Percentiles rank a stretch among this genome's conserved stretches.
Evolutionary conservation across 2,888 invertebrate species (phyloP).

Genomic region (Drosophila seclusa): DNA sequence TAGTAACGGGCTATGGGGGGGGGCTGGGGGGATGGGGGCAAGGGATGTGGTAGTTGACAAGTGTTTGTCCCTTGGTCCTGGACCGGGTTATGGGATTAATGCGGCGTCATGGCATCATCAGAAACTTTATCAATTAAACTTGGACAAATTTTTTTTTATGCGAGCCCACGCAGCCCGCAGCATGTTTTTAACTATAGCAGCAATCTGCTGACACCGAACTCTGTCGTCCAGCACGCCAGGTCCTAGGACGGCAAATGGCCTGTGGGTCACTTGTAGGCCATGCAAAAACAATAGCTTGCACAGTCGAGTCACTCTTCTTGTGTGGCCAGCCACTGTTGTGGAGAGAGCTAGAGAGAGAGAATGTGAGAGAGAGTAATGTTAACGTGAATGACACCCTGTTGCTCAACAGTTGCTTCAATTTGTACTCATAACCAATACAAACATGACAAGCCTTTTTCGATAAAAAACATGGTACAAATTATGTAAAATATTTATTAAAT

Average conservation of each 20-base stretch:
- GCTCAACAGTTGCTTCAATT: constrained; percentile 25
- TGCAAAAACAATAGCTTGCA: constrained; percentile 59
- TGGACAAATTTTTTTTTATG: constrained; percentile 61
- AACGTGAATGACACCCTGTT: constrained; percentile 19
- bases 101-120: constrained; percentile 75
- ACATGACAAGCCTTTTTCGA: neutral
- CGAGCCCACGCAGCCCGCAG: constrained; percentile 64
- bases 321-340: constrained; percentile 15
- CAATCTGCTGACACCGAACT: constrained; percentile 47
- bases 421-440: neutral
- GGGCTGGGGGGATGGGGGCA: too few relatives aligned
- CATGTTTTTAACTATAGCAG: constrained; percentile 55
- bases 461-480: neutral
- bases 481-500: neutral
- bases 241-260: constrained; percentile 28
- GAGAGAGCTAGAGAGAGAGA: neutral
- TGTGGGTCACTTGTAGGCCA: constrained; percentile 56
- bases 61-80: constrained; percentile 21
- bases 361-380: neutral
- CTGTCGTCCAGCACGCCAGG: constrained; percentile 12
- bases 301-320: constrained; percentile 21
- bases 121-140: constrained; percentile 80
- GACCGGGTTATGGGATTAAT: constrained; percentile 59
- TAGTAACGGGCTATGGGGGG: neutral
- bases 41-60: constrained; percentile 1